Conservation (phyloP, 35 echinoderm and acorn worm species). For the Apostichopus japonicus region DNA sequence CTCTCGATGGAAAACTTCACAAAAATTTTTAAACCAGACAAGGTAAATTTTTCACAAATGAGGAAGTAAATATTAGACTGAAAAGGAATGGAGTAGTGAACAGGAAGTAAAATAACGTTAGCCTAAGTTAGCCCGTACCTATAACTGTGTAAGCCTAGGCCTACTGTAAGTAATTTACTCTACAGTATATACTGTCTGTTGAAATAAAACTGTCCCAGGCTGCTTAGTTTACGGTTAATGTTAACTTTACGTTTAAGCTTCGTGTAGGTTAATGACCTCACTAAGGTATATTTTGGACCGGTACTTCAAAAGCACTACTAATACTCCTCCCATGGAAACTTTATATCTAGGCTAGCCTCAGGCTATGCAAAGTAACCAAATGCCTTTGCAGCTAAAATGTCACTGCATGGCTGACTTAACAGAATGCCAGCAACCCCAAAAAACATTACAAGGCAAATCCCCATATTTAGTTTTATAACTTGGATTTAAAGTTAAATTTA, state of each 20-base stretch:
- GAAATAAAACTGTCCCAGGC: not conserved
- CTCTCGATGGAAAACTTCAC: not conserved
- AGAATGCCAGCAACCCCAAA: too few relatives aligned
- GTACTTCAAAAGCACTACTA: too few relatives aligned
- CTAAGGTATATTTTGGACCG: too few relatives aligned
- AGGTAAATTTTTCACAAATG: not conserved
- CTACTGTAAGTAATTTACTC: not conserved
- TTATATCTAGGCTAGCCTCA: too few relatives aligned
- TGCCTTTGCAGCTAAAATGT: too few relatives aligned
- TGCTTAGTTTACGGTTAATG: not conserved
- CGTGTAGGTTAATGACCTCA: too few relatives aligned
- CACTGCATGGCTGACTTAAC: too few relatives aligned
- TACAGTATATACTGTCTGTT: not conserved
- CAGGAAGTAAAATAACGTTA: not conserved
- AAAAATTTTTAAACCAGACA: not conserved
- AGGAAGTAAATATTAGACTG: not conserved
- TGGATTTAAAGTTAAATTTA: too few relatives aligned
- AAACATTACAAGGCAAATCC: too few relatives aligned
- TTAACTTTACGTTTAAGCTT: not conserved
- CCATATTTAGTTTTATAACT: too few relatives aligned
- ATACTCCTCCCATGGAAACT: too few relatives aligned
- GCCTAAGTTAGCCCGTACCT: not conserved
- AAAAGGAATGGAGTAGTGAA: not conserved
- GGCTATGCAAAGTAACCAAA: too few relatives aligned
- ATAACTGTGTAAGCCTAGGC: not conserved